A percentile compares a stretch with the other conserved stretches of the same genome.
Evolutionary conservation across 2,888 invertebrate genomes (phyloP).

Genomic region (Apoderus coryli): DNA sequence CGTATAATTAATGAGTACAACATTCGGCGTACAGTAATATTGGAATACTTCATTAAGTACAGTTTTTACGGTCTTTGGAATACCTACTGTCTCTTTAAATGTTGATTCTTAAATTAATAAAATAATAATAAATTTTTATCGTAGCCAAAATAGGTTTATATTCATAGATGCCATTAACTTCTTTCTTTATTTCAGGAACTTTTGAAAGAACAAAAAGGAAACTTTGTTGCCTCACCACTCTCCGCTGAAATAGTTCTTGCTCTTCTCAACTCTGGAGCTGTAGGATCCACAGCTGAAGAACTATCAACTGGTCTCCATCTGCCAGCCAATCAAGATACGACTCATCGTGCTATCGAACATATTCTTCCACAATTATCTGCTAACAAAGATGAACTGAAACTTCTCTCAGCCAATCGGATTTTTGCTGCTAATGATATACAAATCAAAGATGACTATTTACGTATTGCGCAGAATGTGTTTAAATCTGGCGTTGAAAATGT

Average conservation of each 20-base stretch:
- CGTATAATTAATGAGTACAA: too few relatives aligned
- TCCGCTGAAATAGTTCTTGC: slow-evolving; percentile 27
- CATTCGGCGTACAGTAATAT: too few relatives aligned
- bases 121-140: too few relatives aligned
- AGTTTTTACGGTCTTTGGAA: too few relatives aligned
- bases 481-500: slow-evolving; percentile 40
- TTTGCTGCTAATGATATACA: slow-evolving; percentile 41
- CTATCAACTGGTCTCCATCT: slow-evolving; percentile 18
- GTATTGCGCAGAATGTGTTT: slow-evolving; percentile 44
- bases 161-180: too few relatives aligned
- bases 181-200: slow-evolving; percentile 16
- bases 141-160: too few relatives aligned
- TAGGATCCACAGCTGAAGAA: slow-evolving; percentile 24
- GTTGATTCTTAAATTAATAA: too few relatives aligned
- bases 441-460: slow-evolving; percentile 39
- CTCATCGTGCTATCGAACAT: too few relatives aligned
- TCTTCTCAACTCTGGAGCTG: slow-evolving; percentile 24
- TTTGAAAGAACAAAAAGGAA: slow-evolving; percentile 16
- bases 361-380: too few relatives aligned
- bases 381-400: slow-evolving; percentile 16
- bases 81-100: too few relatives aligned
- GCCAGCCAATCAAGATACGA: slow-evolving; percentile 15
- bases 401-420: slow-evolving; percentile 36
- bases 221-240: slow-evolving; percentile 26
- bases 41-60: too few relatives aligned